phyloP scores from a whole-genome alignment of 2,797 vertebrate genomes.

The Momotus momota region DNA sequence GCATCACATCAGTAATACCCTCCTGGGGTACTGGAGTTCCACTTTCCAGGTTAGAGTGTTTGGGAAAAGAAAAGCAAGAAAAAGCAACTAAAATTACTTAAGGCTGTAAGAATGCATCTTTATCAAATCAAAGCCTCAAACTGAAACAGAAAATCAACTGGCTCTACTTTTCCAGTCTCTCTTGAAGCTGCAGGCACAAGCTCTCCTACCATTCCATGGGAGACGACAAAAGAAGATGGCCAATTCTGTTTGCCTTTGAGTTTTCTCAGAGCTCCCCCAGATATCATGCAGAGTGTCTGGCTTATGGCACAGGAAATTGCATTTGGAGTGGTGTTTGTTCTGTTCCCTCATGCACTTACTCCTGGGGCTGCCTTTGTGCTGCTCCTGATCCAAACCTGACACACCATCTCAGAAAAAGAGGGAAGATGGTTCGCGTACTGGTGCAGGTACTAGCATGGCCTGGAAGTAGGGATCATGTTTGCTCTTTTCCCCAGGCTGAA shows the following conservation, averaged over 20 bases:
- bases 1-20: slow-evolving; percentile 42
- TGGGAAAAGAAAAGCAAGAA: background rate
- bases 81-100: background rate
- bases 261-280: fast-evolving
- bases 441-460: background rate
- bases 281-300: background rate
- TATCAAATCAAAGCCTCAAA: slow-evolving; percentile 12
- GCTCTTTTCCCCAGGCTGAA: background rate
- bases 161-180: background rate
- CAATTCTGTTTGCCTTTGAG: background rate
- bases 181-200: background rate
- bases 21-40: slow-evolving; percentile 50
- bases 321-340: background rate
- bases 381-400: background rate
- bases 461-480: fast-evolving
- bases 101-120: background rate
- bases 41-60: slow-evolving; percentile 32
- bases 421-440: background rate
- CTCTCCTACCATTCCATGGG: background rate
- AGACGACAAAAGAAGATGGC: background rate
- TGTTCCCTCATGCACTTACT: background rate
- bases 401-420: background rate
- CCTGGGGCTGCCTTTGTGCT: background rate
- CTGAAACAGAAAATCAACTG: background rate
- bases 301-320: background rate